Evolutionary conservation across 2,797 vertebrate species (phyloP).

Genomic region (Helostoma temminkii): DNA sequence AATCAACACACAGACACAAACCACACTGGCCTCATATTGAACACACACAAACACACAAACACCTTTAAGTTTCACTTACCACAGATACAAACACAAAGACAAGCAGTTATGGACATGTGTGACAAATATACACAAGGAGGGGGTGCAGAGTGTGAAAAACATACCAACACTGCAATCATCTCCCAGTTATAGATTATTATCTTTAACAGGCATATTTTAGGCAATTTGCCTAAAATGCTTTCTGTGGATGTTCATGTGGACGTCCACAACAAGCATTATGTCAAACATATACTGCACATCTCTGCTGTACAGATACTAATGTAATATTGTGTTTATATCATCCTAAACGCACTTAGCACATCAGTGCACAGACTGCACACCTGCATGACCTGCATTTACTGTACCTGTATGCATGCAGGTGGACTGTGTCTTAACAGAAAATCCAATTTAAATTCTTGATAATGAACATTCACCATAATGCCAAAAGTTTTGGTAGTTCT

Average conservation of each 20-base stretch:
- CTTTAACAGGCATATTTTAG: slow-evolving; percentile 25
- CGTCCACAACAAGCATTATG: no score
- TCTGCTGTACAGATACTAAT: neutral
- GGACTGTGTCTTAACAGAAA: no score
- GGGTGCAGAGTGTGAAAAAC: slow-evolving; percentile 32
- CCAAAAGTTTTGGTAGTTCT: no score
- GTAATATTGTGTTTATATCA: neutral
- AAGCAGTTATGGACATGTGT: slow-evolving; percentile 28
- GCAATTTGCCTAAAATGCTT: no score
- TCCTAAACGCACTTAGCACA: neutral
- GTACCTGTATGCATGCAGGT: neutral
- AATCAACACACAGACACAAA: slow-evolving; percentile 40
- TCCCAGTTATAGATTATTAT: slow-evolving; percentile 17
- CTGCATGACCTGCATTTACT: neutral
- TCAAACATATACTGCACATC: no score
- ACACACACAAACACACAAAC: slow-evolving; percentile 5
- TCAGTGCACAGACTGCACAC: neutral
- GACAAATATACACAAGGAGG: slow-evolving; percentile 13
- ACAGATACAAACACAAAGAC: slow-evolving; percentile 25
- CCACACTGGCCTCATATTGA: neutral
- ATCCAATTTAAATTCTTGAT: no score
- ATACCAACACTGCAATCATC: slow-evolving; percentile 7
- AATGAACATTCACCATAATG: no score
- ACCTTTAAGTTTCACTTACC: slow-evolving; percentile 16
- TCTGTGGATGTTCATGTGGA: no score